Evolutionary conservation across 1,140 invertebrate species (phyloP), one percentile per base, ranked within the genome.

Genomic region (Ostrea edulis): DNA sequence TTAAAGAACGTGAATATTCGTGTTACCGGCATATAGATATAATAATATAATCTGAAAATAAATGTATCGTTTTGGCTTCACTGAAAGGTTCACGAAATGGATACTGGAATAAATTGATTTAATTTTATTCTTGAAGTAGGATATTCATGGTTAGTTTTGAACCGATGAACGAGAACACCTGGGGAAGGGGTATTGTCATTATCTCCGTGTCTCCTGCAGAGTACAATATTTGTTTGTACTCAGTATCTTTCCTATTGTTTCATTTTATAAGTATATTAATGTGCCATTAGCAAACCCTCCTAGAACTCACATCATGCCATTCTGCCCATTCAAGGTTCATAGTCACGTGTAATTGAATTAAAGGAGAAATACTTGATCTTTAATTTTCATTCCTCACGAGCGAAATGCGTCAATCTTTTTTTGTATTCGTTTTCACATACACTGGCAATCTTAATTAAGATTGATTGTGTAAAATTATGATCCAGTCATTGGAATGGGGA

Each of bases 391-490:
- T 17, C 55, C 14, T 62, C 55, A 62, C n/a, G 55, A 20, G 14
- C 20, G 55, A 62, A 62, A 7, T 62, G 17, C 55, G n/a, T 62
- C 14, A 62, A 17, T 62, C 55, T 62, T 17, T 5, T 62, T 62
- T 62, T 44, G 1, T n/a, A n/a, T 44, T 44, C 35, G 20, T 20
- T 20, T 62, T 7, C 17, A 20, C 55, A 62, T 20, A n/a, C 55
- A 20, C n/a, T n/a, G 55, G n/a, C 55, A 62, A 62, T 62, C 55
- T 62, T 62, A 62, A 62, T 62, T 17, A 62, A n/a, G 55, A 62
- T 20, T 20, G 55, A 62, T 62, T 62, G 55, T 62, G 55, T 62
- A 17, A 62, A n/a, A 62, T 62, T 17, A 17, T 62, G 14, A 62
- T 62, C 12, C n/a, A 62, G 55, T 5, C n/a, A 62, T 20, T 62